Base-by-base conservation (phyloP, 2,797 vertebrate species). In the Myripristis jacobus region DNA sequence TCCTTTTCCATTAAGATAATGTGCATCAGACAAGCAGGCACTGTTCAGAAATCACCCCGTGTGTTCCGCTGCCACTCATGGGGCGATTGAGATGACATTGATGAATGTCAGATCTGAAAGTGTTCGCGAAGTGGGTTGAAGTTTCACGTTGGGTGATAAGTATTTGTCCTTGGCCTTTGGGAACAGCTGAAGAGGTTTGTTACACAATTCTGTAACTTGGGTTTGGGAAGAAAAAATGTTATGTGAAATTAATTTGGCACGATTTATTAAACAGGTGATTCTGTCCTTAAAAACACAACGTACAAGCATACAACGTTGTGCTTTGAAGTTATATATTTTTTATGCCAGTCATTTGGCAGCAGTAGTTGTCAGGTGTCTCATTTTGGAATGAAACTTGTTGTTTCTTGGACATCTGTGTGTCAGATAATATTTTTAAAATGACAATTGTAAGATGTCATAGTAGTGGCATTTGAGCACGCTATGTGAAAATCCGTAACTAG, bases 1-100 rank as follows among this genome's bases (percentile, higher is more conserved):
- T 43, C 36, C 11, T 18, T 71, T 75, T 81, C 77, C 81, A 87
- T 91, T 90, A 80, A 88, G 88, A 85, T 91, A 90, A 90, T 86
- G 62, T 71, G 36, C 43, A 50, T 60, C 11, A 38, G 78, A 77
- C 69, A 64, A 46, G 67, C 71, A 50, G 66, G 56, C 51, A 29
- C 46, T 55, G 60, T 70, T 70, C 6, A 16, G 76, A 80, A 83
- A 75, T 61, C 9, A 51, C 13, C 65, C 11, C 50, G 18, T 73
- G 77, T 85, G 83, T 82, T 46, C 12, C 19, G 9, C 31, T 65
- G 69, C 19, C 62, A 36, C 43, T 84, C 21, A 57, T 0, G 4
- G 50, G 41, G 43, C 27, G 55, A 73, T 63, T 15, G 12, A 22
- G 53, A 71, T 66, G 79, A 78, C 82, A 68, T 68, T 70, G 81